Evolutionary conservation across 1,140 invertebrate genomes (phyloP), one percentile per base, ranked within the genome.

Genomic region (Plodia interpunctella): DNA sequence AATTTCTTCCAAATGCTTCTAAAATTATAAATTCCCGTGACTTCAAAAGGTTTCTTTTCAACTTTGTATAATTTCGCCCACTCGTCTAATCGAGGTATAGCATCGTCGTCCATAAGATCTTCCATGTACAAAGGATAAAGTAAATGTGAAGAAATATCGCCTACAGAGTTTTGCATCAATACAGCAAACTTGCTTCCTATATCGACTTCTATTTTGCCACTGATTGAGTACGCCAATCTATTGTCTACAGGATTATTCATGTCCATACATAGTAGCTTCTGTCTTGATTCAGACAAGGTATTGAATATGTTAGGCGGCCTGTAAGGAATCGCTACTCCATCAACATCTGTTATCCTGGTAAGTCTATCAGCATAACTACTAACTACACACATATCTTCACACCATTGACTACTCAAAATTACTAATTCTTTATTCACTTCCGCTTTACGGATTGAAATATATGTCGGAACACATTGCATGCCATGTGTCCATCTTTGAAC

Each of bases 401-500:
- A 82, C 84, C 86, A 87, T 44, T 87, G 86, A 57, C 86, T 87
- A 32, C 73, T 74, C 6, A 89, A 53, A 59, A 76, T 74, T 2
- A 87, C 65, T 8, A 87, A 58, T 53, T 87, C 79, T 44, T 79
- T 83, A 54, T 74, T 72, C 19, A 66, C 66, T 59, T 83, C 80
- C 50, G 75, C 80, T 21, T 71, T 63, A 19, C 72, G 74, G 8
- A 78, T 62, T 0, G 72, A 60, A 15, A 87, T 65, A 49, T 85
- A 87, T n/a, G 73, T 74, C 0, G 84, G 83, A 0, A 67, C 57
- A 55, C 71, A 81, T 20, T 80, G 71, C 82, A 87, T 83, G 0
- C 83, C 79, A 55, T 89, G 87, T 0, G 77, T 81, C 87, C 87
- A 89, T 18, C 87, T 65, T 38, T 79, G 76, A 5, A 81, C 57